Evolutionary conservation across 2,888 invertebrate species (phyloP), one percentile per base, ranked within the genome.

Genomic region (Meloe dianella): DNA sequence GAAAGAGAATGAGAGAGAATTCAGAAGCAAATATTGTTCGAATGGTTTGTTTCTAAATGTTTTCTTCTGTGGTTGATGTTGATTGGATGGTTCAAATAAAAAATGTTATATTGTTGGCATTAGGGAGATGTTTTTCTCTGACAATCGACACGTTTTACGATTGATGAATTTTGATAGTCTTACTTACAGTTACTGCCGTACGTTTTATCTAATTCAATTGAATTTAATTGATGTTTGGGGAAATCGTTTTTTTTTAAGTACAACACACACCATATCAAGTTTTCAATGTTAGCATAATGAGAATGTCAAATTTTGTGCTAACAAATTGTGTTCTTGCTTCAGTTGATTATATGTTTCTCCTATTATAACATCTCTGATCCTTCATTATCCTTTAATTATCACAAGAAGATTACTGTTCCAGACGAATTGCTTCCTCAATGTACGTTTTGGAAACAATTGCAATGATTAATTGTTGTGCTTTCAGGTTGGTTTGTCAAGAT

Each of bases 401-500:
- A n/a, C n/a, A n/a, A n/a, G n/a, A n/a, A n/a, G n/a, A n/a, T n/a
- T n/a, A n/a, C n/a, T n/a, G n/a, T n/a, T n/a, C n/a, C n/a, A n/a
- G n/a, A n/a, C n/a, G n/a, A n/a, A n/a, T n/a, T n/a, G n/a, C n/a
- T n/a, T n/a, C n/a, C n/a, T n/a, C n/a, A n/a, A n/a, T n/a, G n/a
- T n/a, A n/a, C n/a, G 10, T n/a, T n/a, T 4, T 22, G 14, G 14
- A 9, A 2, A 30, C 6, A 20, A 60, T 20, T 35, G 9, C 8
- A 20, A 60, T 27, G 2, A 4, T 24, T 3, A 32, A 6, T 47
- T 20, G 4, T 29, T 7, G 0, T 73, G n/a, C n/a, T 85, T 84
- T 30, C 84, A 88, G 88, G 85, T 85, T 73, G 85, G 86, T 60
- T 79, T 88, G 65, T 85, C 87, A 20, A 83, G 84, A 41, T 82